These are phyloP conservation scores for Coelinius sp. DNA, from an alignment of 2,888 invertebrate genomes.

Conservation along the genomic window DNA sequence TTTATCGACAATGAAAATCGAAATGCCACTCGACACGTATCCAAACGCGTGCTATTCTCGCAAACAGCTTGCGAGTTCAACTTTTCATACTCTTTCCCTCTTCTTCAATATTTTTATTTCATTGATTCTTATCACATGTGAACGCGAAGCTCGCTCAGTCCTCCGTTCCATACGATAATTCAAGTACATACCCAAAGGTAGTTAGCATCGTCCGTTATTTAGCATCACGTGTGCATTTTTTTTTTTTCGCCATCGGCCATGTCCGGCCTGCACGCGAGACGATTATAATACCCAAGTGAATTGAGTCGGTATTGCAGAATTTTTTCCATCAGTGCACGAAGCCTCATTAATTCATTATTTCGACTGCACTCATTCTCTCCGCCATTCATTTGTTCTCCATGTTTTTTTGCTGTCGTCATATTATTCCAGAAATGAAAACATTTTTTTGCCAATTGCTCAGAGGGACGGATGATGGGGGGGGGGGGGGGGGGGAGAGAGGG, in stretches of 20 bases:
- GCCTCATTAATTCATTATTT: constrained; percentile 24
- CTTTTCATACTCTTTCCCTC: constrained; percentile 2
- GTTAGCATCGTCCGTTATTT: constrained; percentile 29
- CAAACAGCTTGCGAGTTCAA: background rate
- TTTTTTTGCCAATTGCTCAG: constrained; percentile 1
- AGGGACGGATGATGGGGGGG: constrained; percentile 21
- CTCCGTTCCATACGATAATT: constrained; percentile 30
- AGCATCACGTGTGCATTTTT: constrained; percentile 25
- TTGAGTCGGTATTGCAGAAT: constrained; percentile 33
- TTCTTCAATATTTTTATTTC: constrained; percentile 19
- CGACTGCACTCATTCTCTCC: background rate
- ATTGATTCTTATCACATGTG: constrained; percentile 31
- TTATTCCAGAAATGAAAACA: background rate
- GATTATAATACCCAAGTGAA: constrained; percentile 24
- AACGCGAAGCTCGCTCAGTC: constrained; percentile 26
- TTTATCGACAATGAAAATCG: constrained; percentile 28
- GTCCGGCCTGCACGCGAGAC: constrained; percentile 32
- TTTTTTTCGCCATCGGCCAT: constrained; percentile 22
- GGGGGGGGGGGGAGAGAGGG: background rate
- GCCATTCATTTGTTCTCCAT: background rate
- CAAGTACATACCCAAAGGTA: constrained; percentile 29
- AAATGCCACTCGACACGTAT: constrained; percentile 6
- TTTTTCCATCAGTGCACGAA: constrained; percentile 20
- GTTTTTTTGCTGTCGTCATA: background rate
- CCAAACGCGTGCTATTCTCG: background rate